Conservation (phyloP, 37 sponge, comb jelly and placozoan species). For the Hexactinellida sp. region DNA sequence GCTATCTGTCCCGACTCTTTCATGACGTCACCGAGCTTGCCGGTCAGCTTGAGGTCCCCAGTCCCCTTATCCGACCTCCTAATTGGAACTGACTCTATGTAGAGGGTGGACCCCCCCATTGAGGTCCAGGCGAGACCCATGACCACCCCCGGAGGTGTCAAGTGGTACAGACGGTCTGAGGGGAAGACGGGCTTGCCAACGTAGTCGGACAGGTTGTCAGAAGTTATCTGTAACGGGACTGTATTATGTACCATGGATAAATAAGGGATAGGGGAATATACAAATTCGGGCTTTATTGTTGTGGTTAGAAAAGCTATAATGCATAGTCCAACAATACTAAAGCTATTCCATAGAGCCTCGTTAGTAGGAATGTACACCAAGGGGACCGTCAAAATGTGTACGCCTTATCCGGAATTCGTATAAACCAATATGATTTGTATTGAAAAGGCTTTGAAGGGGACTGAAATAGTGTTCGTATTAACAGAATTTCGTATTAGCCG, state of each 20-base stretch:
- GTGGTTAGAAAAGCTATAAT: too few species aligned
- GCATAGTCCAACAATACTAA: too few species aligned
- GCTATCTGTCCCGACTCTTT: constrained; percentile 22
- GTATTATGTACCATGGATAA: not conserved
- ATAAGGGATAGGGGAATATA: not conserved
- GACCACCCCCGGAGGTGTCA: constrained; percentile 89
- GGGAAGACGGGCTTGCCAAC: constrained; percentile 83
- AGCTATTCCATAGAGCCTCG: too few species aligned
- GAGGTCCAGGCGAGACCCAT: constrained; percentile 95
- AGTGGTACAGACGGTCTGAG: constrained; percentile 71
- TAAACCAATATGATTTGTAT: too few species aligned
- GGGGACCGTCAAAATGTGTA: too few species aligned
- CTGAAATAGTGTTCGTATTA: too few species aligned
- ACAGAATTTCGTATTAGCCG: too few species aligned
- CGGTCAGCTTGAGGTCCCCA: constrained; percentile 6
- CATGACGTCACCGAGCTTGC: constrained; percentile 23
- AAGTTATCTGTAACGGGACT: constrained; percentile 20
- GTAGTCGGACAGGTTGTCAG: constrained; percentile 56
- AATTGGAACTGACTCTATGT: constrained; percentile 35
- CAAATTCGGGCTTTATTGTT: too few species aligned
- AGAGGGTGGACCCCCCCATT: constrained; percentile 77
- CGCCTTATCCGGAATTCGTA: too few species aligned
- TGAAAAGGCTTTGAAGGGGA: too few species aligned
- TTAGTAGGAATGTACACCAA: too few species aligned
- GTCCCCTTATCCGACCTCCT: not conserved